These are phyloP conservation scores for Malurus leucopterus DNA, from an alignment of 2,797 vertebrate genomes.

Conservation along the genomic window DNA sequence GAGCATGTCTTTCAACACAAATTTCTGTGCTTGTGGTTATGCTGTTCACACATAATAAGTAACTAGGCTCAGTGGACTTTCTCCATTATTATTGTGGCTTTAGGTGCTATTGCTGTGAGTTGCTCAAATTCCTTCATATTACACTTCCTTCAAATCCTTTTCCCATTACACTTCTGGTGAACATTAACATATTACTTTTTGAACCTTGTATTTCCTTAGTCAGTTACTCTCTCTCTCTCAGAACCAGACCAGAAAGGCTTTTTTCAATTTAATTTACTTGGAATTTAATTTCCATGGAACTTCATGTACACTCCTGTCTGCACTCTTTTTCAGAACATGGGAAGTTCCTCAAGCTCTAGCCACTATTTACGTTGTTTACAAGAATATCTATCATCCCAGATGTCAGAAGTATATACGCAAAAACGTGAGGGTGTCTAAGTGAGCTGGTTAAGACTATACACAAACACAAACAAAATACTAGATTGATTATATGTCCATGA, in stretches of 20 bases:
- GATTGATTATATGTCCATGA: not conserved
- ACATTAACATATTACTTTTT: not conserved
- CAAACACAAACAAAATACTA: not conserved
- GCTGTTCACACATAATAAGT: not conserved
- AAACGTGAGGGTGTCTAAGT: not conserved
- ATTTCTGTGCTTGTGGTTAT: not conserved
- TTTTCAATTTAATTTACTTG: constrained; percentile 6
- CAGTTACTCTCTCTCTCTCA: not conserved
- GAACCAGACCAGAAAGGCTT: not conserved
- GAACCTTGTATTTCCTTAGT: not conserved
- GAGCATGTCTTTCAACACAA: not conserved
- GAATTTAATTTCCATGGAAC: not conserved
- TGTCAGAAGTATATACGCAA: not conserved
- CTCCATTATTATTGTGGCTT: not conserved
- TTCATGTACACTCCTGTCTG: not conserved
- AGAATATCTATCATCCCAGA: not conserved
- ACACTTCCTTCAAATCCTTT: not conserved
- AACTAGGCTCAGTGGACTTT: not conserved
- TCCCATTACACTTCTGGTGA: not conserved
- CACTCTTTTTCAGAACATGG: not conserved
- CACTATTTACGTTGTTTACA: not conserved
- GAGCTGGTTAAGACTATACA: not conserved
- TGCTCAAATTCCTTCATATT: not conserved
- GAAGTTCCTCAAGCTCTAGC: not conserved
- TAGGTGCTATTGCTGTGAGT: not conserved